These are phyloP conservation scores for Limanda limanda DNA, from an alignment of 2,113 vertebrate genomes.

Conservation along the genomic window DNA sequence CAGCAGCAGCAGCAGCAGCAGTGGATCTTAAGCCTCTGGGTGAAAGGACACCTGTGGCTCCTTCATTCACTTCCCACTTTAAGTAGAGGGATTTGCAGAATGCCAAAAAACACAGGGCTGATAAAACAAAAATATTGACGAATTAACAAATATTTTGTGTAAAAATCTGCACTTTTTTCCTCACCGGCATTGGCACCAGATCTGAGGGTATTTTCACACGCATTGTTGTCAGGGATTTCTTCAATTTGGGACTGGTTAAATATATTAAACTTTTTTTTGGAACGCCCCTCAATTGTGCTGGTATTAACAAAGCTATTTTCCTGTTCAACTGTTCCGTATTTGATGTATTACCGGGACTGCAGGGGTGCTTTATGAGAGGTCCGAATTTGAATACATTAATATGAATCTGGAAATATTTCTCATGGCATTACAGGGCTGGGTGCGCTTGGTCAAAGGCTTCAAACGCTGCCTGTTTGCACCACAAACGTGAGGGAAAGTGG, in stretches of 20 bases:
- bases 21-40: conserved; percentile 51
- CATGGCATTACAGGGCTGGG: conserved; percentile 58
- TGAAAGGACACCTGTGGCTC: conserved; percentile 67
- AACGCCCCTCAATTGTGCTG: conserved; percentile 57
- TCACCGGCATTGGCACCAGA: conserved; percentile 58
- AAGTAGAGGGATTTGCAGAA: conserved; percentile 57
- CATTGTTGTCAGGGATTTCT: conserved; percentile 70
- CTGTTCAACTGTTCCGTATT: conserved; percentile 64
- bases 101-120: conserved; percentile 40
- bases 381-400: conserved; percentile 73
- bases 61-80: conserved; percentile 59
- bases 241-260: conserved; percentile 57
- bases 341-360: conserved; percentile 76
- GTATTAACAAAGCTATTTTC: conserved; percentile 70
- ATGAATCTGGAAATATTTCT: conserved; percentile 80
- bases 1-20: conserved; percentile 52
- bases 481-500: conserved; percentile 57
- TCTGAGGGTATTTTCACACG: conserved; percentile 60
- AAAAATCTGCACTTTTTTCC: conserved; percentile 34
- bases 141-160: conserved; percentile 37
- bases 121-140: conserved; percentile 50
- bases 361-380: conserved; percentile 68
- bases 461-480: conserved; percentile 65
- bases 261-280: conserved; percentile 53
- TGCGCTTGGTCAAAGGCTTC: conserved; percentile 60